Conservation (phyloP, 2,888 invertebrate genomes). For the Epinotia demarniana region DNA sequence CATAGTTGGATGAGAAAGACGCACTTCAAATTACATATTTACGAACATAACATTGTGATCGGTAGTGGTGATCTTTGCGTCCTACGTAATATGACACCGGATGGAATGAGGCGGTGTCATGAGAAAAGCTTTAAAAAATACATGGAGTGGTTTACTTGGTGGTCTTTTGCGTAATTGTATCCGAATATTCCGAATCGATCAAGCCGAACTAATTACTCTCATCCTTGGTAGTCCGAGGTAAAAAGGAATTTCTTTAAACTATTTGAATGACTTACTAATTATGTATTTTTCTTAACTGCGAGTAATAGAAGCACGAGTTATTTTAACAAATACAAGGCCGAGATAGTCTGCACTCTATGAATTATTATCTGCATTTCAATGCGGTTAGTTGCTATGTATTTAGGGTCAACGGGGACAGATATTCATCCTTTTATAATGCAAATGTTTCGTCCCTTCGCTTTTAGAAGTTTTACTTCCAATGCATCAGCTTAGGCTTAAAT, state of each 20-base stretch:
- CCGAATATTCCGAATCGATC: slow-evolving; percentile 60
- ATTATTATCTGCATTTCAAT: slow-evolving; percentile 34
- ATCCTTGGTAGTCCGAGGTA: slow-evolving; percentile 57
- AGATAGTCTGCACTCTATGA: slow-evolving; percentile 1
- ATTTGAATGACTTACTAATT: slow-evolving; percentile 37
- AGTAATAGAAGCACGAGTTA: neutral
- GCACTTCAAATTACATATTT: neutral
- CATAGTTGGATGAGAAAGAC: neutral
- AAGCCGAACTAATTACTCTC: slow-evolving; percentile 69
- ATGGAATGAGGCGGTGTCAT: slow-evolving; percentile 21
- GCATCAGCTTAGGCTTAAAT: neutral
- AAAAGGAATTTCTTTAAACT: slow-evolving; percentile 29
- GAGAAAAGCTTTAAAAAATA: slow-evolving; percentile 32
- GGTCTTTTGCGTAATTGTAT: slow-evolving; percentile 67
- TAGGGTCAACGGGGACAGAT: slow-evolving; percentile 35
- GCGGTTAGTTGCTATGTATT: slow-evolving; percentile 19
- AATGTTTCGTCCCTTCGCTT: slow-evolving; percentile 33
- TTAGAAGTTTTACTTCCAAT: slow-evolving; percentile 20
- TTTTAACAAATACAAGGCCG: slow-evolving; percentile 19
- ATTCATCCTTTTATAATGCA: slow-evolving; percentile 39
- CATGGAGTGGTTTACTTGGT: slow-evolving; percentile 53
- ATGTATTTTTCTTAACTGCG: neutral
- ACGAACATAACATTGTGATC: neutral
- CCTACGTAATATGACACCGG: slow-evolving; percentile 33
- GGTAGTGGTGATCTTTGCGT: slow-evolving; percentile 1